Evolutionary conservation across 2,113 vertebrate species (phyloP).

Genomic region (Oreocharis arfaki): DNA sequence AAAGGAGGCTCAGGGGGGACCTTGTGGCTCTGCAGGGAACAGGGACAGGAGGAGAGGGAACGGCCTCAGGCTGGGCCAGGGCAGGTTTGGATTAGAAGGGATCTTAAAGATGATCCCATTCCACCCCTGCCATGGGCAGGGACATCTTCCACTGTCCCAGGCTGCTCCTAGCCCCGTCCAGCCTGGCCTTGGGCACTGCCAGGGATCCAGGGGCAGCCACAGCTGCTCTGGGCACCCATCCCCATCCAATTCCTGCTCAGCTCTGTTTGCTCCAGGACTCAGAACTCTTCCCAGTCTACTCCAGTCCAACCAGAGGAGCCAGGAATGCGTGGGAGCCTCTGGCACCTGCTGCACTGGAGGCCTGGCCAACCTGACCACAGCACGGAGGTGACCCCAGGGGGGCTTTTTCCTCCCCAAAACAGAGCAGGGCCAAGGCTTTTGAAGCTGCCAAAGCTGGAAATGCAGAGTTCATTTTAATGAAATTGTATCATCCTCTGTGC

Average conservation of each 20-base stretch:
- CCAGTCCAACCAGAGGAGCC: background rate
- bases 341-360: background rate
- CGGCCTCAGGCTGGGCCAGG: no score
- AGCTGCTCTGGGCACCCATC: background rate
- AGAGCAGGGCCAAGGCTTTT: background rate
- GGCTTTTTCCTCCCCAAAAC: background rate
- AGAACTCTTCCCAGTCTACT: background rate
- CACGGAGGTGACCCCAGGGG: fast-evolving
- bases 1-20: background rate
- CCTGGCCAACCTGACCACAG: background rate
- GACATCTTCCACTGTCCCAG: background rate
- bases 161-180: background rate
- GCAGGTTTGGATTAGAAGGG: background rate
- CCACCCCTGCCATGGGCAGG: no score
- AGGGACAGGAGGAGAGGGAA: background rate
- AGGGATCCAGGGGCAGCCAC: background rate
- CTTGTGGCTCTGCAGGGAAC: background rate
- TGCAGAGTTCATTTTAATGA: background rate
- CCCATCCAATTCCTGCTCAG: background rate
- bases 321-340: background rate
- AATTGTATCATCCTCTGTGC: background rate
- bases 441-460: background rate
- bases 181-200: background rate
- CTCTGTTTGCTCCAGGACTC: background rate
- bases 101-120: background rate